phyloP scores from a whole-genome alignment of 2,888 invertebrate genomes.

The Vanessa cardui region DNA sequence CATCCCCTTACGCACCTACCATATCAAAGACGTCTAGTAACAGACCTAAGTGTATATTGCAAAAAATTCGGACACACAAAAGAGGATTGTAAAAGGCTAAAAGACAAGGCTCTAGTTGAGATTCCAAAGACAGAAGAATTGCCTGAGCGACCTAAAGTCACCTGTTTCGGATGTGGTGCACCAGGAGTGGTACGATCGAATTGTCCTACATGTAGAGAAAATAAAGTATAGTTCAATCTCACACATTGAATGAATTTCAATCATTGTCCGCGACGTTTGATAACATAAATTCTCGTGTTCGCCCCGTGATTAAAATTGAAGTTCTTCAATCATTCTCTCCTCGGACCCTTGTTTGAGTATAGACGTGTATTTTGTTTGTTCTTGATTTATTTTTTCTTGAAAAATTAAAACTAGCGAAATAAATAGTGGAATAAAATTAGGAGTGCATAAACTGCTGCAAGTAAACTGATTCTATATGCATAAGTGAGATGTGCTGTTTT shows the following conservation, averaged over 20 bases:
- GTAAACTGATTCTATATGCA: too few species aligned
- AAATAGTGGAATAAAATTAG: too few species aligned
- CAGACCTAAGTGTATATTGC: constrained; percentile 13
- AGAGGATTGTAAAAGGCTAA: background rate
- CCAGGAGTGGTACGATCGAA: constrained; percentile 7
- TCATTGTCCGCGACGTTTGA: background rate
- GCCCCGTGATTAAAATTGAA: constrained; percentile 11
- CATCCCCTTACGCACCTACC: background rate
- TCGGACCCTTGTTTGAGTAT: too few species aligned
- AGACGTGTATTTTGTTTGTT: too few species aligned
- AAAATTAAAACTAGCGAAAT: too few species aligned
- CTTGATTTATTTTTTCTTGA: too few species aligned
- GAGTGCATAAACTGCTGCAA: too few species aligned
- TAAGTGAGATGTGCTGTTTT: too few species aligned
- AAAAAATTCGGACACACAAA: constrained; percentile 16
- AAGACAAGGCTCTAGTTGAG: background rate
- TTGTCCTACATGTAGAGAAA: constrained; percentile 7
- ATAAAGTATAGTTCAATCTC: too few species aligned
- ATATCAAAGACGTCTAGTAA: background rate
- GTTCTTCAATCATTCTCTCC: too few species aligned
- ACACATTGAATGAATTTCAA: constrained; percentile 1
- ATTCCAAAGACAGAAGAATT: background rate
- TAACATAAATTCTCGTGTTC: constrained; percentile 1
- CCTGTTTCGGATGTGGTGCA: constrained; percentile 9
- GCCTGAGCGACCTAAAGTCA: background rate